Conservation (phyloP, 1,140 invertebrate species). For the Drosophila ananassae region DNA sequence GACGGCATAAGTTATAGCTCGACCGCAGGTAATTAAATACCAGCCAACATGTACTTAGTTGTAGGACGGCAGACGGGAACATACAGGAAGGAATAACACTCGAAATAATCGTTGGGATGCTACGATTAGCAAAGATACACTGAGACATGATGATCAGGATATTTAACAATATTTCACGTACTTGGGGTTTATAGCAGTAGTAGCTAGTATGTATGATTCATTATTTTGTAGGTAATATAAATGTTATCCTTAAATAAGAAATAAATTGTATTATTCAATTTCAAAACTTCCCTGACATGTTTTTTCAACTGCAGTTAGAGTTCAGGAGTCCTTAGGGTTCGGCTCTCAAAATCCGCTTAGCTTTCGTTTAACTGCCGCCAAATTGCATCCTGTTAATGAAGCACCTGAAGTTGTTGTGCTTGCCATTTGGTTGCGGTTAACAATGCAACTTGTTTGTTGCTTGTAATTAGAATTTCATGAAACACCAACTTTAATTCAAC, state of each 20-base stretch:
- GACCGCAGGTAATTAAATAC: conserved; percentile 63
- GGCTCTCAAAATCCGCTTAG: conserved; percentile 53
- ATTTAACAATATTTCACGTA: too few relatives aligned
- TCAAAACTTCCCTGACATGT: neutral
- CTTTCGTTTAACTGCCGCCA: conserved; percentile 39
- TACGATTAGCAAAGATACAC: too few relatives aligned
- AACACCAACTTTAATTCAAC: conserved; percentile 42
- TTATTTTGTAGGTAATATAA: too few relatives aligned
- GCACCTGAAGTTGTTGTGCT: conserved; percentile 15
- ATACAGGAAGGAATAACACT: neutral
- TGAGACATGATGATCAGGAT: too few relatives aligned
- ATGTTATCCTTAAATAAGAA: too few relatives aligned
- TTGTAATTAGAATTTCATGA: conserved; percentile 55
- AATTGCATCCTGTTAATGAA: conserved; percentile 56
- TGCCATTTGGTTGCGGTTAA: conserved; percentile 36
- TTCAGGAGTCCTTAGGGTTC: conserved; percentile 1
- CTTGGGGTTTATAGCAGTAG: too few relatives aligned
- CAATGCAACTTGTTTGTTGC: conserved; percentile 32
- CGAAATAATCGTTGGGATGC: neutral
- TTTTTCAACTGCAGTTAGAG: conserved; percentile 1
- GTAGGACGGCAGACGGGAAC: neutral
- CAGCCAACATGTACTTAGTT: conserved; percentile 29
- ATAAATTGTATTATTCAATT: too few relatives aligned
- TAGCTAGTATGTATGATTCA: too few relatives aligned
- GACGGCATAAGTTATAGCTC: conserved; percentile 61